These are phyloP conservation scores for Fregata magnificens DNA, from an alignment of 2,113 vertebrate species.

Conservation along the genomic window DNA sequence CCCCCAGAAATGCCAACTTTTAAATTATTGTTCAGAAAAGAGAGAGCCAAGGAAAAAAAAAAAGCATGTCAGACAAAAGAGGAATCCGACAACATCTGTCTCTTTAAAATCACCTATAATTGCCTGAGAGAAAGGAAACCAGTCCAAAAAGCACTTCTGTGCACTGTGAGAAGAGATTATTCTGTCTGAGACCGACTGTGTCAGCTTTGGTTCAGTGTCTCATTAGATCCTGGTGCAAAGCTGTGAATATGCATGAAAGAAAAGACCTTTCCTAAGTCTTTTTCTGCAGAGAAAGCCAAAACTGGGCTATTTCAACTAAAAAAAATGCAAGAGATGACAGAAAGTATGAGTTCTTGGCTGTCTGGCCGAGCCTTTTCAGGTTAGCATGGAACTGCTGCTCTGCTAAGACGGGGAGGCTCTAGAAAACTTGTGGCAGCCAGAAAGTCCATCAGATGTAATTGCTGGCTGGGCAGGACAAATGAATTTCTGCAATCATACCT, in stretches of 20 bases:
- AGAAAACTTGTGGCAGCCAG: background rate
- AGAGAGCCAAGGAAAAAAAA: background rate
- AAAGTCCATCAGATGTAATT: background rate
- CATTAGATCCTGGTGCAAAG: background rate
- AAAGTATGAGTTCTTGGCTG: background rate
- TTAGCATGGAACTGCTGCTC: background rate
- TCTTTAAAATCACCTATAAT: slow-evolving; percentile 45
- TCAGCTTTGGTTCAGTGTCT: background rate
- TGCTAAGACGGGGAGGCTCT: background rate
- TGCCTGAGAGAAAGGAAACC: background rate
- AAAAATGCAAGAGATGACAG: background rate
- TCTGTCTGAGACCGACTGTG: background rate
- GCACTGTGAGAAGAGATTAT: background rate
- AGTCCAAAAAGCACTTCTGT: background rate
- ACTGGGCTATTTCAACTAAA: background rate
- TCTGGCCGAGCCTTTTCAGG: background rate
- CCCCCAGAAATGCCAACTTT: background rate
- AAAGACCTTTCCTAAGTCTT: background rate
- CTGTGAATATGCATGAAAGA: background rate
- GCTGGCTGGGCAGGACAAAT: background rate
- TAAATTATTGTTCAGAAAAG: background rate
- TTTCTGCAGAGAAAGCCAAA: background rate
- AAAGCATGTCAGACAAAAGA: background rate
- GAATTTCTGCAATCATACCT: background rate
- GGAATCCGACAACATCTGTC: background rate